Conservation (phyloP, 2,113 vertebrate species). For the Pelmatolapia mariae region DNA sequence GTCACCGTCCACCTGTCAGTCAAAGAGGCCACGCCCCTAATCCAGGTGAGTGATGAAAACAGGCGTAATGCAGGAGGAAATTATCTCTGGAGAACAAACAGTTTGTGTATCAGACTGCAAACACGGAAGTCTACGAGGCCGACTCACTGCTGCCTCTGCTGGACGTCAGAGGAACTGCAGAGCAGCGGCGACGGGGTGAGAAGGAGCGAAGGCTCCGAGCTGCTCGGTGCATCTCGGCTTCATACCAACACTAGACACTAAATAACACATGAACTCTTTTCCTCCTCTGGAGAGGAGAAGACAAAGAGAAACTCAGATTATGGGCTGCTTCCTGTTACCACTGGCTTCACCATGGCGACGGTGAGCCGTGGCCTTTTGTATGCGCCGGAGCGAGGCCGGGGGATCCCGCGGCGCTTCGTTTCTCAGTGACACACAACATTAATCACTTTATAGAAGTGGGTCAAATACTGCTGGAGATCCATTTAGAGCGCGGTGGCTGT, state of each 20-base stretch:
- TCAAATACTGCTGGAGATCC: conserved; percentile 28
- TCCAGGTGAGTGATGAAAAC: not conserved
- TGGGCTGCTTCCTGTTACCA: conserved; percentile 55
- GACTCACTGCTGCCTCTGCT: not conserved
- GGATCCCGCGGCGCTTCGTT: conserved; percentile 33
- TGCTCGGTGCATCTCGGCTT: not conserved
- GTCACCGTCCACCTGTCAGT: not conserved
- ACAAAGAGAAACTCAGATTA: conserved; percentile 22
- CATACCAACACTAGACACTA: not conserved
- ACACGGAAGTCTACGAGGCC: not conserved
- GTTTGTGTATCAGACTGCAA: not conserved
- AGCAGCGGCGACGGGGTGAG: not conserved
- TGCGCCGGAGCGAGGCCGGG: conserved; percentile 13
- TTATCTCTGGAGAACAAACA: not conserved
- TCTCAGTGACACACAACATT: conserved; percentile 60
- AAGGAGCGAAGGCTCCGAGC: not conserved
- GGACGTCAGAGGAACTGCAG: not conserved
- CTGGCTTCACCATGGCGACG: conserved; percentile 49
- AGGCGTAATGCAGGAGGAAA: not conserved
- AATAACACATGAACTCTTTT: conserved; percentile 32
- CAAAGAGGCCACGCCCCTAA: not conserved
- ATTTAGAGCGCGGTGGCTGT: not conserved
- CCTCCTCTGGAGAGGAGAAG: not conserved
- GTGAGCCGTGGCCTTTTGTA: conserved; percentile 20
- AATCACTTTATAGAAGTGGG: conserved; percentile 61